Base-by-base conservation (phyloP, 2,113 vertebrate species). In the Thalassarche chlororhynchos region DNA sequence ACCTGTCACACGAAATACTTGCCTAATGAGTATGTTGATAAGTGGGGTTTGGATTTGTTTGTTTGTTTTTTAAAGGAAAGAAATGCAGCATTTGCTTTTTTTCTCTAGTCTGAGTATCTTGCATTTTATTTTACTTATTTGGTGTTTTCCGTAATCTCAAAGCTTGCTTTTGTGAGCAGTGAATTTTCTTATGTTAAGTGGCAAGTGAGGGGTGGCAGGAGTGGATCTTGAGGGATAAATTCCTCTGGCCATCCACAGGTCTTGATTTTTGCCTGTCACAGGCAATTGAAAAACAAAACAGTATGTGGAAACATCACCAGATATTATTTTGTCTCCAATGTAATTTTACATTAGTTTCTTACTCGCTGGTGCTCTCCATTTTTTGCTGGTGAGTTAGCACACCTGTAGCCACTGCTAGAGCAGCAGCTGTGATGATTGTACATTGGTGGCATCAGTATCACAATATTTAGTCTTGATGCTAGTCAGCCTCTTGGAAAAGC, bases 291-390 rank as follows among this genome's bases (percentile, higher is more conserved):
- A 40, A 71, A 3, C 29, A 55, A 57, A 80, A 46, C 15, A 70
- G 21, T 47, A 12, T 3, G 2, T 58, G 34, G 46, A 61, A 64
- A 65, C 14, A 10, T 42, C n/a, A 9, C 25, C 8, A 70, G 46
- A 2, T 89, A 52, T 21, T 86, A 24, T 74, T 90, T 91, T 62
- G 5, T 57, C 36, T 83, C 38, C 13, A 29, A 0, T 65, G 28
- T 44, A 0, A 51, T 44, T 82, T 87, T 77, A 17, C 0, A 2
- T 52, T 87, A 34, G 10, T 57, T 90, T 72, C 58, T 66, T 20
- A 36, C 8, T 65, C 9, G 6, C 5, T 1, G 8, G 7, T 17
- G 23, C 2, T 60, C 25, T 61, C 31, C 1, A 2, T 5, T 38
- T n/a, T 77, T 36, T 75, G 62, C 36, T 44, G 29, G 23, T 12